Evolutionary conservation across 2,888 invertebrate genomes (phyloP).

Genomic region (Agonum fuliginosum): DNA sequence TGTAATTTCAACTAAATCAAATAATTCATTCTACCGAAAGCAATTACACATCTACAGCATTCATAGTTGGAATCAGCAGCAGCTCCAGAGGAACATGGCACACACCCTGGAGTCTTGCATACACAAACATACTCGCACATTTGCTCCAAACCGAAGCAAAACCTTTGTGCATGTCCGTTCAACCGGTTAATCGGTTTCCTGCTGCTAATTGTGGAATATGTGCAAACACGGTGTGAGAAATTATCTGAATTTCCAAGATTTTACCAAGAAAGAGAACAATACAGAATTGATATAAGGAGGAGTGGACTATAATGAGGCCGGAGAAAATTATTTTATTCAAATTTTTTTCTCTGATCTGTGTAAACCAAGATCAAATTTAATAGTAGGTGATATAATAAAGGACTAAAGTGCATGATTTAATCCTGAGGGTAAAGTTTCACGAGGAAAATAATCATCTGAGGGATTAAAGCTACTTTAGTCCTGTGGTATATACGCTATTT

Average conservation of each 20-base stretch:
- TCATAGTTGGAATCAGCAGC: not conserved
- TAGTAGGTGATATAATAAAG: too few species aligned
- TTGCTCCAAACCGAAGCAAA: not conserved
- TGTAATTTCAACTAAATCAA: not conserved
- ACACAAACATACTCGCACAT: not conserved
- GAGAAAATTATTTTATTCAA: too few species aligned
- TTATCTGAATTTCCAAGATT: not conserved
- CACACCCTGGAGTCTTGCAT: slow-evolving; percentile 8
- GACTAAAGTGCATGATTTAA: too few species aligned
- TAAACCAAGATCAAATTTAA: too few species aligned
- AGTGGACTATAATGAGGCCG: too few species aligned
- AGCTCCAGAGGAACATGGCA: not conserved
- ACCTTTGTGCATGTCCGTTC: slow-evolving; percentile 24
- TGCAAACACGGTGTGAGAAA: not conserved
- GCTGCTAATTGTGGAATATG: not conserved
- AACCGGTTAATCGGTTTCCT: not conserved
- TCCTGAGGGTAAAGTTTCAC: too few species aligned
- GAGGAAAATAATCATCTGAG: too few species aligned
- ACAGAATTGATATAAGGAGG: too few species aligned
- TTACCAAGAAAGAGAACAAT: too few species aligned
- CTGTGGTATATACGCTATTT: too few species aligned
- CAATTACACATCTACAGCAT: not conserved
- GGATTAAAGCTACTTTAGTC: too few species aligned
- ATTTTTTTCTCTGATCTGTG: too few species aligned
- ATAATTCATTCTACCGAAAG: not conserved